A percentile compares a stretch with the other conserved stretches of the same genome.
These are phyloP conservation scores for Latrodectus hesperus DNA, from an alignment of 2,888 invertebrate genomes.

Conservation along the genomic window DNA sequence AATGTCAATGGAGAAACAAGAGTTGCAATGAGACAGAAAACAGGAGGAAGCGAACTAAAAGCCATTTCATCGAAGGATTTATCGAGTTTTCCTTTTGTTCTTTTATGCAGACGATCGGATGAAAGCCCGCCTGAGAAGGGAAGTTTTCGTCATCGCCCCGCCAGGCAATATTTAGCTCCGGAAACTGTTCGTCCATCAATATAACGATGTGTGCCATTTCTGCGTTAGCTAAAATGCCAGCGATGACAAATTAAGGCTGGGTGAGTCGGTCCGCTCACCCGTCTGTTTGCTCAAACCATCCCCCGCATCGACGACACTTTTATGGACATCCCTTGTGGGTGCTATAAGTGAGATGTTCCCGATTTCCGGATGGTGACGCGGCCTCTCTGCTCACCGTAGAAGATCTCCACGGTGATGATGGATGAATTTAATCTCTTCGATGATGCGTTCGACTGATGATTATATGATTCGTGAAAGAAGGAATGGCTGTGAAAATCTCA, in stretches of 20 bases:
- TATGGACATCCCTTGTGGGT: not conserved
- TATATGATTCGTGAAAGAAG: too few species aligned
- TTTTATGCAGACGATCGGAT: not conserved
- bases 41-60: not conserved
- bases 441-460: too few species aligned
- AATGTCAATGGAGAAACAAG: not conserved
- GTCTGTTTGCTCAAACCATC: not conserved
- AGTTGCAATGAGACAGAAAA: not conserved
- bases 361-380: too few species aligned
- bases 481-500: too few species aligned
- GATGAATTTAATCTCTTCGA: too few species aligned
- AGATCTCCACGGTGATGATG: too few species aligned
- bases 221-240: not conserved
- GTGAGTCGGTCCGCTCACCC: not conserved
- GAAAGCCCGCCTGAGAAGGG: not conserved
- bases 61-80: not conserved
- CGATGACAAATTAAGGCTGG: slow-evolving; percentile 5
- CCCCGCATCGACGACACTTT: not conserved
- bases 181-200: slow-evolving; percentile 8
- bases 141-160: not conserved
- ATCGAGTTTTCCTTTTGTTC: not conserved
- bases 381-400: too few species aligned
- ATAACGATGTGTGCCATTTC: not conserved
- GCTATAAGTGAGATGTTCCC: too few species aligned
- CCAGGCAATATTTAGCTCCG: slow-evolving; percentile 3